These are phyloP conservation scores for Homarus americanus DNA, from an alignment of 1,140 invertebrate genomes.

Conservation along the genomic window DNA sequence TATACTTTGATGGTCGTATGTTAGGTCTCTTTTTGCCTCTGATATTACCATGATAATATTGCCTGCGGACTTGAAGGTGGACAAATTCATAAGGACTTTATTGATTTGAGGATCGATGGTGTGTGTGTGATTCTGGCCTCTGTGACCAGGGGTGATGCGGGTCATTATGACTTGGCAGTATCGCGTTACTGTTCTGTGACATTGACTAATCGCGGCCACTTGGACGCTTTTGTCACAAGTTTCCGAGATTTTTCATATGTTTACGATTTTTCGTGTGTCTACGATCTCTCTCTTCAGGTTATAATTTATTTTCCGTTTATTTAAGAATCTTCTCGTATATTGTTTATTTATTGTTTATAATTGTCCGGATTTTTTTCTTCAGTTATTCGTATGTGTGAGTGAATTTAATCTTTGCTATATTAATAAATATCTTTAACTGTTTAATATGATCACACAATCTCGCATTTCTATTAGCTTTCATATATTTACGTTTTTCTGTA, in stretches of 20 bases:
- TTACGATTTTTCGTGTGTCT: constrained; percentile 47
- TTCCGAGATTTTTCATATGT: constrained; percentile 57
- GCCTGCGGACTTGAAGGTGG: constrained; percentile 67
- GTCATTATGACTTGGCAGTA: not conserved
- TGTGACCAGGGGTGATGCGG: not conserved
- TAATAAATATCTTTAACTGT: too few relatives aligned
- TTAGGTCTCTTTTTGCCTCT: not conserved
- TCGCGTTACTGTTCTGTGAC: constrained; percentile 52
- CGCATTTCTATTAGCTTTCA: too few relatives aligned
- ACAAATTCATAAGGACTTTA: constrained; percentile 69
- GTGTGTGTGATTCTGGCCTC: constrained; percentile 15
- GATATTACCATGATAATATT: constrained; percentile 69
- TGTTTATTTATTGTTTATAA: too few relatives aligned
- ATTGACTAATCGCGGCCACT: constrained; percentile 62
- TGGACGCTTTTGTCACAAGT: constrained; percentile 57
- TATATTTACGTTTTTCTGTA: too few relatives aligned
- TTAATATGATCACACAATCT: too few relatives aligned
- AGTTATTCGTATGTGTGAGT: too few relatives aligned
- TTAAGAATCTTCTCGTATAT: too few relatives aligned
- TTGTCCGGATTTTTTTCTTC: too few relatives aligned
- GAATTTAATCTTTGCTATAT: too few relatives aligned
- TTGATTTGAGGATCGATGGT: constrained; percentile 58
- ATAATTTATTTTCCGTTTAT: not conserved
- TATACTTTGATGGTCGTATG: not conserved
- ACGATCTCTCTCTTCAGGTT: too few relatives aligned